Evolutionary conservation across 2,888 invertebrate species (phyloP).

Genomic region (Podotricha telesiphe): DNA sequence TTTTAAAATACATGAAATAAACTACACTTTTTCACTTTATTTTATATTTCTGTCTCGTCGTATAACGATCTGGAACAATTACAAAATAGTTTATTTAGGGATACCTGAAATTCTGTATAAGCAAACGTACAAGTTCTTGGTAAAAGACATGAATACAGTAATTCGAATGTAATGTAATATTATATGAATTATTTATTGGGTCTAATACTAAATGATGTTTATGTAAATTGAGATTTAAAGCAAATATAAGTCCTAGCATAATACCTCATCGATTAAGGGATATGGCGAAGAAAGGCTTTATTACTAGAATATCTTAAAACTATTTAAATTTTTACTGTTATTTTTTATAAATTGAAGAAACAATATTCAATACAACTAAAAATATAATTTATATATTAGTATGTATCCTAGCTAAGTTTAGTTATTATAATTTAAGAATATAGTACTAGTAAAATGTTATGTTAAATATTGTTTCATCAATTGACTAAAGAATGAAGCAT

Average conservation of each 20-base stretch:
- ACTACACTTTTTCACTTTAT: conserved; percentile 48
- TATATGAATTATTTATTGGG: conserved; percentile 64
- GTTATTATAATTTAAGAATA: too few species aligned
- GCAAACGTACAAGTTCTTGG: neutral
- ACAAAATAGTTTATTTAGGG: conserved; percentile 24
- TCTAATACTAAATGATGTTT: conserved; percentile 54
- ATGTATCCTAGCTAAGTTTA: too few species aligned
- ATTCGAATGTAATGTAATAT: conserved; percentile 10
- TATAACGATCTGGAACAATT: conserved; percentile 61
- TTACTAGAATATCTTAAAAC: neutral
- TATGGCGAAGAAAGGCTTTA: conserved; percentile 1
- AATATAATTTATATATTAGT: too few species aligned
- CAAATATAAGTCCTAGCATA: conserved; percentile 54
- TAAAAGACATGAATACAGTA: neutral
- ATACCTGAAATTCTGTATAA: neutral
- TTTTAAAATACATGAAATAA: conserved; percentile 54
- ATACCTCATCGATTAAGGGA: conserved; percentile 11
- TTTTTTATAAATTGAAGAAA: neutral
- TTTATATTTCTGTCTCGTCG: conserved; percentile 42
- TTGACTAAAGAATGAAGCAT: too few species aligned
- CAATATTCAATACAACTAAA: neutral
- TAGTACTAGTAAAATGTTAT: too few species aligned
- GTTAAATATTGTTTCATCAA: too few species aligned
- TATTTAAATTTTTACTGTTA: neutral
- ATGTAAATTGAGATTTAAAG: conserved; percentile 66